These are phyloP conservation scores for Sardina pilchardus DNA, from an alignment of 2,113 vertebrate genomes.

Conservation along the genomic window DNA sequence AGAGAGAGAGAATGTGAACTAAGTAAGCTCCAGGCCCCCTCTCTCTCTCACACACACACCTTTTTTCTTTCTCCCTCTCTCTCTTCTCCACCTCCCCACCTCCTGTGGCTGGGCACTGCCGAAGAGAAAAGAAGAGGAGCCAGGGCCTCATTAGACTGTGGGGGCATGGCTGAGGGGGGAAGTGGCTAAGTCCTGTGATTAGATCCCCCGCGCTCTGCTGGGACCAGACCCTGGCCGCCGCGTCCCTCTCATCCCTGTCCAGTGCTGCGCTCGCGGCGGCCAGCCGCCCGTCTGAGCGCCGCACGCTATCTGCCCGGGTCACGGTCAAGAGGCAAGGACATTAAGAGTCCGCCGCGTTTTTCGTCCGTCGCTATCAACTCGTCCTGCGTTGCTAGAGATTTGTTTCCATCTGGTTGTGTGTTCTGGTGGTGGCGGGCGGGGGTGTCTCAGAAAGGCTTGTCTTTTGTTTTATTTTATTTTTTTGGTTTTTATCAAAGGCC, in stretches of 20 bases:
- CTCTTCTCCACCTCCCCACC: constrained; percentile 34
- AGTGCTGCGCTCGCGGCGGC: constrained; percentile 37
- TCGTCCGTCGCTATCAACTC: not conserved
- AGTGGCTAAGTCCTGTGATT: constrained; percentile 46
- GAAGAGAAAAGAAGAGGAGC: constrained; percentile 35
- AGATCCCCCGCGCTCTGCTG: too few species aligned
- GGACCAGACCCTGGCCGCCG: constrained; percentile 18
- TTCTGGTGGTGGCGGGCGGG: not conserved
- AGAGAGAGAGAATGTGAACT: too few species aligned
- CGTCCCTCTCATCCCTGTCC: constrained; percentile 53
- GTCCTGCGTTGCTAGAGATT: not conserved
- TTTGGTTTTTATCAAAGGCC: constrained; percentile 53
- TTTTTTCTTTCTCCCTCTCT: not conserved
- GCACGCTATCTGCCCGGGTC: constrained; percentile 50
- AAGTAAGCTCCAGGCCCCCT: not conserved
- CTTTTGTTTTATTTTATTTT: not conserved
- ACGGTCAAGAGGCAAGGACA: constrained; percentile 54
- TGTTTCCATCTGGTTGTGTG: not conserved
- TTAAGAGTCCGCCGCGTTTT: not conserved
- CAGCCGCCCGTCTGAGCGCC: constrained; percentile 36
- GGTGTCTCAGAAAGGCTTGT: constrained; percentile 40
- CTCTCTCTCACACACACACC: not conserved
- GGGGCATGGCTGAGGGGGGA: constrained; percentile 55
- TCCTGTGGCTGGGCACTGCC: constrained; percentile 67
- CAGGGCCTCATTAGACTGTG: constrained; percentile 62